A percentile compares a stretch with the other conserved stretches of the same genome.
These are phyloP conservation scores for Bombus polaris DNA, from an alignment of 1,140 invertebrate genomes.

Conservation along the genomic window DNA sequence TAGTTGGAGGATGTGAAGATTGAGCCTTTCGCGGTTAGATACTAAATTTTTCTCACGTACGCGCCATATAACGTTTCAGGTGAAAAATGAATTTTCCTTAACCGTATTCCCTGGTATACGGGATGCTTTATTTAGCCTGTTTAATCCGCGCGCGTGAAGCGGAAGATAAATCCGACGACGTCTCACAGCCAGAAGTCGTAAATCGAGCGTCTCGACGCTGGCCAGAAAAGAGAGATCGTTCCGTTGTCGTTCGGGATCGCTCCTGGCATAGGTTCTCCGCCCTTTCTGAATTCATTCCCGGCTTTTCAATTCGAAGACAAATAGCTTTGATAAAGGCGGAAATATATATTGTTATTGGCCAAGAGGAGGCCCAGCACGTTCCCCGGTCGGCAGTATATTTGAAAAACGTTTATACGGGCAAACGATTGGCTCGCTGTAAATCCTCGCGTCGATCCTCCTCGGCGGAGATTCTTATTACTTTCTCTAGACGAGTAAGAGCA, in stretches of 20 bases:
- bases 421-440: conserved; percentile 69
- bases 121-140: conserved; percentile 42
- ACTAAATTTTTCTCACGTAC: conserved; percentile 47
- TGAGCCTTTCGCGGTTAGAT: background rate
- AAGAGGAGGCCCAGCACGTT: background rate
- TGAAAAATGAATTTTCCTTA: conserved; percentile 50
- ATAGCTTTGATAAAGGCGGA: conserved; percentile 42
- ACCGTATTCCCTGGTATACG: conserved; percentile 23
- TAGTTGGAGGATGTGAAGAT: too few relatives aligned
- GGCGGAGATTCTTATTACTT: background rate
- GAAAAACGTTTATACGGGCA: conserved; percentile 69
- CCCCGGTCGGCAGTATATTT: conserved; percentile 59
- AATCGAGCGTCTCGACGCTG: conserved; percentile 31
- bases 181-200: conserved; percentile 9
- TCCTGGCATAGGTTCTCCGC: background rate
- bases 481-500: background rate
- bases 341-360: conserved; percentile 23
- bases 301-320: conserved; percentile 47
- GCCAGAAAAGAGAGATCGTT: conserved; percentile 5
- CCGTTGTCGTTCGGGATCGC: background rate
- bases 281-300: conserved; percentile 36
- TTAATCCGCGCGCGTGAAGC: conserved; percentile 34
- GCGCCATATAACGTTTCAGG: background rate
- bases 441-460: conserved; percentile 30
- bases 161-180: conserved; percentile 43